Evolutionary conservation across 2,797 vertebrate species (phyloP), one percentile per base, ranked within the genome.

Genomic region (Dicrostonyx torquatus): DNA sequence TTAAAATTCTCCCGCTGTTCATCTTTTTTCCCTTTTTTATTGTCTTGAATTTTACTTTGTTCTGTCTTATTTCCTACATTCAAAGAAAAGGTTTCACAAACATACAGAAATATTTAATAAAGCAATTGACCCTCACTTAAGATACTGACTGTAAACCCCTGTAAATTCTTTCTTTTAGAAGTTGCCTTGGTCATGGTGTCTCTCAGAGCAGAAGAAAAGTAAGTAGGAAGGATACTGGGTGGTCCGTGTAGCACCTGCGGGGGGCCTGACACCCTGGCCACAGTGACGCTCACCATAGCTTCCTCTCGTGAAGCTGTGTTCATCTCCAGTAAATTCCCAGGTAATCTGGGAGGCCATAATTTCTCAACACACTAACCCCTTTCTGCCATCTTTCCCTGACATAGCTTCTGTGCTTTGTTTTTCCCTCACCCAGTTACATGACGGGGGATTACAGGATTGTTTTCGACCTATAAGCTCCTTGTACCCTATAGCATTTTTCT

Each of bases 11-110:
- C 37, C 14, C 12, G 0, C 37, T 31, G 18, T 64, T 62, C 45
- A 15, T 45, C 24, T 64, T 53, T 48, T 64, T 53, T 53, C 37
- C 20, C 76, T 68, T 58, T 62, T 24, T 37, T 4, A 53, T 82
- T 76, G 22, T 70, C 22, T 60, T 7, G 34, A 55, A 22, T 64
- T 87, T 77, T 70, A 45, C 82, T 29, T 78, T 79, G 45, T 64
- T 55, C 40, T 11, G 34, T 53, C 68, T 82, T 68, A 83, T 70
- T 64, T 4, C 68, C 55, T 64, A 11, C 4, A 66, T 78, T 78
- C 82, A 82, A 70, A 78, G 79, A 53, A n/a, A 45, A 82, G 37
- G n/a, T 87, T 90, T 82, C 34, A 87, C 53, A 37, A 73, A 93
- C 12, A 53, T 40, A 31, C 24, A 70, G 64, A 84, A 48, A 45